Percentiles rank a stretch among this genome's conserved stretches.
These are phyloP conservation scores for Garra rufa DNA, from an alignment of 2,113 vertebrate genomes.

Conservation along the genomic window DNA sequence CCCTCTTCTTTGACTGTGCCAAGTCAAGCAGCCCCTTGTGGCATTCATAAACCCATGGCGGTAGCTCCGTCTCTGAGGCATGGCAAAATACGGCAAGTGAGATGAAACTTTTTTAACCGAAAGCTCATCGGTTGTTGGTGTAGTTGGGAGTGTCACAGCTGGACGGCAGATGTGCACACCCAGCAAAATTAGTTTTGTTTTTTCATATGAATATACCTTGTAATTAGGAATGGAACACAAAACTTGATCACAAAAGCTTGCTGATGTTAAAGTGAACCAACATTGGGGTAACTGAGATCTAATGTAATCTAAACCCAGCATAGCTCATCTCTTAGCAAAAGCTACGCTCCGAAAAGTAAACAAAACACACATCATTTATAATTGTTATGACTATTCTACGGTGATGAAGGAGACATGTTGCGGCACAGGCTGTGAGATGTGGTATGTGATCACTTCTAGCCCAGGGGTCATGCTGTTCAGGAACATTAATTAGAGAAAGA, in stretches of 20 bases:
- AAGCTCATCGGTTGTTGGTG: background rate
- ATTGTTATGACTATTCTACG: conserved; percentile 10
- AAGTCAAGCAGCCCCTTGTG: background rate
- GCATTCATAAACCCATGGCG: conserved; percentile 38
- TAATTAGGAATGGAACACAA: conserved; percentile 8
- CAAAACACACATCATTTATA: background rate
- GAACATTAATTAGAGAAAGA: background rate
- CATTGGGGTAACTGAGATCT: background rate
- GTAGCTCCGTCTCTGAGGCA: conserved; percentile 14
- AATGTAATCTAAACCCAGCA: background rate
- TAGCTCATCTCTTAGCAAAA: background rate
- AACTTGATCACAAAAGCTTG: conserved; percentile 8
- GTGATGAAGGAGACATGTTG: conserved; percentile 18
- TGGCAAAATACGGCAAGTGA: conserved; percentile 23
- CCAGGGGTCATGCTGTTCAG: background rate
- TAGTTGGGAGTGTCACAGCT: background rate
- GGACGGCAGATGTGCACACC: background rate
- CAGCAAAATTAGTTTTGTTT: conserved; percentile 31
- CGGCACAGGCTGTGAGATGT: conserved; percentile 33
- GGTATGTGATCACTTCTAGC: conserved; percentile 23
- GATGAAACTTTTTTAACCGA: background rate
- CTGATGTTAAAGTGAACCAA: background rate
- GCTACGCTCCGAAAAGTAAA: background rate
- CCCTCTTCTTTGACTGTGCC: background rate
- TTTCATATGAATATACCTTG: conserved; percentile 5